These are phyloP conservation scores for Abrostola tripartita DNA, from an alignment of 2,888 invertebrate species.

Conservation along the genomic window DNA sequence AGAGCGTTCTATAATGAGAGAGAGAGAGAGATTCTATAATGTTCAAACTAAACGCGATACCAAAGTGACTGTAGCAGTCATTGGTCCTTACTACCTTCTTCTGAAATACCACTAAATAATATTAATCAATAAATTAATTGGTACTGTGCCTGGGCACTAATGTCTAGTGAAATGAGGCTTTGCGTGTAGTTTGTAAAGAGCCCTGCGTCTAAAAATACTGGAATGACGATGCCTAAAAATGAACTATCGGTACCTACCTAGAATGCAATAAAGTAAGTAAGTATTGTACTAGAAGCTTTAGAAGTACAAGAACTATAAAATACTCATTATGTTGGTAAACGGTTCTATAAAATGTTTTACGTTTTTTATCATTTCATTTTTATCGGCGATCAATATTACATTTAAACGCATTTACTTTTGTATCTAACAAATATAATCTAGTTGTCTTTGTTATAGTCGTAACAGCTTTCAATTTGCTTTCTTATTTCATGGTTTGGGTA, in stretches of 20 bases:
- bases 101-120: too few species aligned
- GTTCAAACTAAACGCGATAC: too few species aligned
- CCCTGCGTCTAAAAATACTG: too few species aligned
- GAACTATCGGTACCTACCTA: background rate
- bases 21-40: too few species aligned
- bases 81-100: too few species aligned
- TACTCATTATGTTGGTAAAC: conserved; percentile 9
- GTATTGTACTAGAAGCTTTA: conserved; percentile 10
- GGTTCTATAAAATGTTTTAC: conserved; percentile 16
- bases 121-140: too few species aligned
- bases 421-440: conserved; percentile 55
- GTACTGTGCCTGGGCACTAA: too few species aligned
- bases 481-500: conserved; percentile 57
- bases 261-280: conserved; percentile 13
- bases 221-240: background rate
- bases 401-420: conserved; percentile 49
- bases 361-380: conserved; percentile 35
- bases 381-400: conserved; percentile 43
- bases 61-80: too few species aligned
- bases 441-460: conserved; percentile 57
- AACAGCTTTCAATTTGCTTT: conserved; percentile 68
- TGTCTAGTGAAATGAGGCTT: too few species aligned
- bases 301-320: conserved; percentile 2
- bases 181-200: too few species aligned
- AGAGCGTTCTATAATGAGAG: too few species aligned